Evolutionary conservation across 2,113 vertebrate species (phyloP), one percentile per base, ranked within the genome.

Genomic region (Hipposideros armiger): DNA sequence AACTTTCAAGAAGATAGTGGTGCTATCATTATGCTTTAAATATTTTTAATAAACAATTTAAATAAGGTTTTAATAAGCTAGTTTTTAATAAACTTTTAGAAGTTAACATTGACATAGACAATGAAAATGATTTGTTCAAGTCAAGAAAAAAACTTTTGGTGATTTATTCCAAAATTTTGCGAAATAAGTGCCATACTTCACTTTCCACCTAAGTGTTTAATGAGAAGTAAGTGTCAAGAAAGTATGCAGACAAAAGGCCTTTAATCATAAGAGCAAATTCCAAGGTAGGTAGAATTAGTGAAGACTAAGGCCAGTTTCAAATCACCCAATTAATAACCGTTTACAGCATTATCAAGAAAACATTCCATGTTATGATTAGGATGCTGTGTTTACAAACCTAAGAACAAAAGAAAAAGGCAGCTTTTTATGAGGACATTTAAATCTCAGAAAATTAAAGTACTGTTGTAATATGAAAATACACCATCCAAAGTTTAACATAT

Each of bases 241-340:
- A 86, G 36, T 85, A 54, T 36, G 22, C 16, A 87, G 24, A 64
- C 19, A 64, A 26, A 96, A 81, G 30, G 15, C 73, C 45, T 76
- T 89, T 76, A 83, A 87, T 78, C 76, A 60, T 88, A 90, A 87
- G 62, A 92, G n/a, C 36, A 92, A 88, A 78, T 77, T 36, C 64
- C n/a, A 93, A 81, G 42, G 42, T 78, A 83, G 40, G 26, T 22
- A 32, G 45, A 87, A 62, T 64, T 77, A 66, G 20, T 69, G 86
- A 11, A 72, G 22, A 78, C 67, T 4, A 30, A 64, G 20, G 17
- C 36, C 78, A 87, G 87, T 47, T 62, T 78, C n/a, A 4, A 62
- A 87, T 40, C 45, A 76, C 0, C 15, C 69, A 66, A 83, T 74
- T 87, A 87, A 32, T 52, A 90, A 64, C 7, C 76, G 11, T 69